These are phyloP conservation scores for Macrosiphum euphorbiae DNA, from an alignment of 2,888 invertebrate genomes.

Conservation along the genomic window DNA sequence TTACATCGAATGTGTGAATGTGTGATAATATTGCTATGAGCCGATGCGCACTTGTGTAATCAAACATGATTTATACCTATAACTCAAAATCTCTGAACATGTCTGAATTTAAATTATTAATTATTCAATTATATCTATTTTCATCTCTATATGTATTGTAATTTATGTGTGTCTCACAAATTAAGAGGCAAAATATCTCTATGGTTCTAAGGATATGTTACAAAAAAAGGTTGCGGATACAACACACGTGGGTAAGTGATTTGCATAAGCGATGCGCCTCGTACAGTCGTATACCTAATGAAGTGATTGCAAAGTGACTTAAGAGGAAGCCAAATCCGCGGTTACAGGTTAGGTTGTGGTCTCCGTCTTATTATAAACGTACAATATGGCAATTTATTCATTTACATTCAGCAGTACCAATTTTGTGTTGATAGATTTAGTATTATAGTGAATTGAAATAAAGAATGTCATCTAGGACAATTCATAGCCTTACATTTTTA, in stretches of 20 bases:
- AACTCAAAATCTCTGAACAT: neutral
- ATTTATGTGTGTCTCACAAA: neutral
- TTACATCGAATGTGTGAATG: neutral
- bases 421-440: neutral
- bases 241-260: slow-evolving; percentile 19
- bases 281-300: neutral
- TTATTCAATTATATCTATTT: neutral
- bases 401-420: neutral
- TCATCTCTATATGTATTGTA: neutral
- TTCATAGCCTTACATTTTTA: neutral
- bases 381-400: neutral
- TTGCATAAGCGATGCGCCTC: slow-evolving; percentile 36
- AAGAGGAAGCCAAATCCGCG: neutral
- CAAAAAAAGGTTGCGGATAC: neutral
- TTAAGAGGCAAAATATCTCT: neutral
- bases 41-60: neutral
- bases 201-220: neutral
- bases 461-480: neutral
- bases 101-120: neutral
- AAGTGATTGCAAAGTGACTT: neutral
- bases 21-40: neutral
- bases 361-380: neutral
- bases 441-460: neutral
- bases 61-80: neutral
- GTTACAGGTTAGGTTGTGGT: neutral